Evolutionary conservation across 2,888 invertebrate species (phyloP), one percentile per base, ranked within the genome.

Genomic region (Rhopalosiphum nymphaeae): DNA sequence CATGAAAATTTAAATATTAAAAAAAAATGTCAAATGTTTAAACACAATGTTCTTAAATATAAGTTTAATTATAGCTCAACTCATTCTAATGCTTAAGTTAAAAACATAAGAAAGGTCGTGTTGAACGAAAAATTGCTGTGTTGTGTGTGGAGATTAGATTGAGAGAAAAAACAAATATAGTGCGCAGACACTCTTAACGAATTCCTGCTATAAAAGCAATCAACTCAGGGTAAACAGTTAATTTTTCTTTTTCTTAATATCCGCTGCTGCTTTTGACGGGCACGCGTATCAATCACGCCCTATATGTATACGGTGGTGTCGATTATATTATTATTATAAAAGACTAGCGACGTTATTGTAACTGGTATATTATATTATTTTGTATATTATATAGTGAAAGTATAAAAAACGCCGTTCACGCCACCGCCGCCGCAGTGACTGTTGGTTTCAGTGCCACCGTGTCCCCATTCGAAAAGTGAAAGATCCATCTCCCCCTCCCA

Each of bases 381-480:
- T 13, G 36, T 57, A 67, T n/a, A 21, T 42, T 67, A 78, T 49
- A 42, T 93, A 93, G 92, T 93, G 92, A 93, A 93, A 93, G 92
- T 93, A 93, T 89, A 25, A 42, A 93, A 78, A 93, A 93, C 87
- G 53, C 56, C 44, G 56, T 88, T 92, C 86, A 53, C 61, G 89
- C 26, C 61, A 44, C 42, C 29, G 89, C 16, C 49, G 57, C 9
- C 42, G n/a, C 57, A 29, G 93, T 10, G 94, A 85, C 94, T 57
- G 91, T 86, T 67, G 11, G 86, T 90, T 93, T 91, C 94, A 61
- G 61, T 87, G 49, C 61, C 91, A 49, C 53, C 94, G 91, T 91
- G 94, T 67, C 91, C 94, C 67, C 94, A 67, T 94, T 94, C 90
- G 91, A 91, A 94, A 94, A 94, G 94, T 94, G 94, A 94, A 94